Evolutionary conservation across 1,140 invertebrate species (phyloP).

Genomic region (Nasonia giraulti): DNA sequence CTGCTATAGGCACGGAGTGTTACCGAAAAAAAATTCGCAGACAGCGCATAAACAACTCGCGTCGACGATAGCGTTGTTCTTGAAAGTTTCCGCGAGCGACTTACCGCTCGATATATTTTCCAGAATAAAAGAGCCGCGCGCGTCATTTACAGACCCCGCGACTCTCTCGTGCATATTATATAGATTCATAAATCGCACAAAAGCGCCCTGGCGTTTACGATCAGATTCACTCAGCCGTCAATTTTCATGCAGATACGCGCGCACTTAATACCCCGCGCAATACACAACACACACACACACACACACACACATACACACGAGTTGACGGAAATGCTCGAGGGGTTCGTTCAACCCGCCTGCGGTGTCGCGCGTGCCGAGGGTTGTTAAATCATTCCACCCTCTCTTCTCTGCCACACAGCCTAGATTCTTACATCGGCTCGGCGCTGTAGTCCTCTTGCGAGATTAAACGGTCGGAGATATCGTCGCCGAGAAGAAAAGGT

Average conservation of each 20-base stretch:
- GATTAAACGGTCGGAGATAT: background rate
- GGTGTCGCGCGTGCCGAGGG: slow-evolving; percentile 16
- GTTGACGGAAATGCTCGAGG: background rate
- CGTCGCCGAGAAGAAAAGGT: background rate
- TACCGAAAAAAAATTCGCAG: too few species aligned
- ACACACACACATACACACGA: background rate
- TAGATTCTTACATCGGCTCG: background rate
- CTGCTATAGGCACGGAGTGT: too few species aligned
- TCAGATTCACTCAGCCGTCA: background rate
- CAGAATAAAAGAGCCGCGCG: too few species aligned
- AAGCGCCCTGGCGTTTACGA: background rate
- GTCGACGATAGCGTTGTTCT: too few species aligned
- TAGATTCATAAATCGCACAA: too few species aligned
- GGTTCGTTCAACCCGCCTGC: slow-evolving; percentile 34
- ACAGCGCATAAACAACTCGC: too few species aligned
- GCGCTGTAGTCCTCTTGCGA: background rate
- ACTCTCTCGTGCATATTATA: too few species aligned
- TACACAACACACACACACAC: background rate
- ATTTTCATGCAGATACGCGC: background rate
- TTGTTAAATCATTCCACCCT: slow-evolving; percentile 24
- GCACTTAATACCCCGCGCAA: background rate
- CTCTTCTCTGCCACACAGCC: background rate
- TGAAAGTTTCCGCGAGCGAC: too few species aligned
- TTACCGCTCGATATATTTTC: too few species aligned
- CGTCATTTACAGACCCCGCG: too few species aligned